Conservation (phyloP, 2,113 vertebrate species). For the Rattus norvegicus region DNA sequence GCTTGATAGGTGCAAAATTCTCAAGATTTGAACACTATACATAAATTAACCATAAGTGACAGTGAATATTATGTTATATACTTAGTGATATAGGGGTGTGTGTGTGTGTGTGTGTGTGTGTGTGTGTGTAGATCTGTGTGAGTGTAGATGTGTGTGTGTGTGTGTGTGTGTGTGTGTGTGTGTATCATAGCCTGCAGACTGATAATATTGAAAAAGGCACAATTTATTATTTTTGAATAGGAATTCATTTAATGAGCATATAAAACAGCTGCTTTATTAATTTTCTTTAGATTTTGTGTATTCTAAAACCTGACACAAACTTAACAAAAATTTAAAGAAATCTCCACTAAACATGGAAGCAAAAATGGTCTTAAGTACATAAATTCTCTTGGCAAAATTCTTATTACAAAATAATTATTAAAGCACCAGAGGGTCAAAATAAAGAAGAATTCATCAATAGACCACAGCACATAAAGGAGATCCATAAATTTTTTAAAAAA, state of each 20-base stretch:
- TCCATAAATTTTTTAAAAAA: neutral
- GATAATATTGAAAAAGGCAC: neutral
- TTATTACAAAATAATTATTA: slow-evolving; percentile 38
- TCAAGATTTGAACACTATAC: neutral
- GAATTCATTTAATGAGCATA: neutral
- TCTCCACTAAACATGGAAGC: neutral
- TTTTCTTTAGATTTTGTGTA: slow-evolving; percentile 20
- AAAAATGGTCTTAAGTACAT: slow-evolving; percentile 16
- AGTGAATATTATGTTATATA: neutral
- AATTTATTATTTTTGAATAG: neutral
- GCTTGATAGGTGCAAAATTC: slow-evolving; percentile 1
- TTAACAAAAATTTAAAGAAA: slow-evolving; percentile 13
- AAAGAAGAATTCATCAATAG: slow-evolving; percentile 3
- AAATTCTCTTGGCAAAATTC: slow-evolving; percentile 24
- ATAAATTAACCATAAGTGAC: neutral
- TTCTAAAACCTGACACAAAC: slow-evolving; percentile 16
- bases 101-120: no score
- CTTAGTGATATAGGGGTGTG: neutral
- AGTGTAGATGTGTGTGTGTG: neutral
- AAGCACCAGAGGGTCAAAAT: neutral
- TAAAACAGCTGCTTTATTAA: neutral
- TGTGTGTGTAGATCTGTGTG: neutral
- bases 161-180: neutral
- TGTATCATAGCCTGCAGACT: neutral
- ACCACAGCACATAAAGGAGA: neutral